Conservation (phyloP, 1,140 invertebrate genomes). For the Rhagoletis pomonella region DNA sequence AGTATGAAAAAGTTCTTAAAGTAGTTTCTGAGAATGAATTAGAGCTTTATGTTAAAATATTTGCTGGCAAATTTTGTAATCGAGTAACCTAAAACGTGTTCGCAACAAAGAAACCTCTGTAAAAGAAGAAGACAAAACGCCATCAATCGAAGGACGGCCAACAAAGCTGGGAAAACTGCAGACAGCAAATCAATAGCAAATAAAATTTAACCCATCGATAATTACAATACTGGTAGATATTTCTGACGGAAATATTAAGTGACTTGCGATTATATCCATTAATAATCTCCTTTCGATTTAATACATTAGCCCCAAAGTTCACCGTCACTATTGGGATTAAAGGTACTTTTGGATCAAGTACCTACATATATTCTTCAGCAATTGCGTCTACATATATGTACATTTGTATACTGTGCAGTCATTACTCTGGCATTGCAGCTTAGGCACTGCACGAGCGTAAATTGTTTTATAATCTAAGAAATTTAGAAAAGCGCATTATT, state of each 20-base stretch:
- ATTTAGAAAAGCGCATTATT: neutral
- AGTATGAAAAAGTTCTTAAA: neutral
- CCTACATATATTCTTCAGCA: neutral
- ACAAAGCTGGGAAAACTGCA: neutral
- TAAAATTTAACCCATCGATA: slow-evolving; percentile 2
- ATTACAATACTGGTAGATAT: neutral
- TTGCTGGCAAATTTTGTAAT: neutral
- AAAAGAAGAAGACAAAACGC: neutral
- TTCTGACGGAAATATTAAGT: neutral
- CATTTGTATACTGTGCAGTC: neutral
- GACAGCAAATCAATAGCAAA: slow-evolving; percentile 24
- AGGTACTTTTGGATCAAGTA: neutral
- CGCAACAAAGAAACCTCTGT: slow-evolving; percentile 31
- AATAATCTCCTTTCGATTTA: neutral
- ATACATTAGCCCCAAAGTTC: neutral
- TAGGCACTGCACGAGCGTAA: neutral
- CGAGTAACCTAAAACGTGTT: slow-evolving; percentile 33
- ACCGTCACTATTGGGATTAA: neutral
- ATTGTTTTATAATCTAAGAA: neutral
- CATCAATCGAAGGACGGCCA: slow-evolving; percentile 1
- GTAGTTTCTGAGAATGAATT: neutral
- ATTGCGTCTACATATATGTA: neutral
- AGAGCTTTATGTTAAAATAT: neutral
- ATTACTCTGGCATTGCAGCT: neutral
- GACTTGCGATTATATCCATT: neutral